Base-by-base conservation (phyloP, 2,888 invertebrate genomes). In the Pterobdella sp. region DNA sequence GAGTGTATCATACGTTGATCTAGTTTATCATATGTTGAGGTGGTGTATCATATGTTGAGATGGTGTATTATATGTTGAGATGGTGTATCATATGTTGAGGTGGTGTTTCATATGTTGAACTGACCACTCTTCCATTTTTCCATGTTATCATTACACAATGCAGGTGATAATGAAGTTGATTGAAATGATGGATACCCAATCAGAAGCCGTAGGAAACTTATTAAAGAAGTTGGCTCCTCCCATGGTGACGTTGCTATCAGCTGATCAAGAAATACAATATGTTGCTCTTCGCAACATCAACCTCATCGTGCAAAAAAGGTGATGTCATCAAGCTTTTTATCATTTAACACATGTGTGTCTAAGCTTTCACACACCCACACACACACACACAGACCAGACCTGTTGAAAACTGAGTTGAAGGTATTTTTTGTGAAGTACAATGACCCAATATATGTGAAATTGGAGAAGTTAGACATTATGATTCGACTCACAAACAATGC, bases 341-440 rank as follows among this genome's bases (percentile, higher is more conserved):
- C n/a, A 26, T 7, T 56, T 22, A 26, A 26, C 3, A 26, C 3
- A 3, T 56, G 60, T 56, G 60, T 56, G 60, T 4, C n/a, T 56
- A 26, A 26, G 60, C 3, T 7, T 56, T 7, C n/a, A 56, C 60
- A 56, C 18, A 56, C 60, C 18, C 60, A 56, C 4, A 32, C n/a
- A n/a, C 63, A 26, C 49, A 49, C 29, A 56, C 72, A 26, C 64
- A 78, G 78, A 64, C 94, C 97, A 0, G 98, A 99, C 75, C 97
- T 99, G 78, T 86, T 99, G 66, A 98, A 98, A 83, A 95, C 97
- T 81, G 98, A 99, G 86, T 97, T 99, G 97, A 98, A 98, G 87
- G 94, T 93, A 72, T 99, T 98, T 87, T 98, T 98, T 84, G 98
- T 99, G 52, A 98, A 98, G 82, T 98, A 99, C 87, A 99, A 98